Conservation (phyloP, 1,140 invertebrate genomes). For the Drosophila pandora region DNA sequence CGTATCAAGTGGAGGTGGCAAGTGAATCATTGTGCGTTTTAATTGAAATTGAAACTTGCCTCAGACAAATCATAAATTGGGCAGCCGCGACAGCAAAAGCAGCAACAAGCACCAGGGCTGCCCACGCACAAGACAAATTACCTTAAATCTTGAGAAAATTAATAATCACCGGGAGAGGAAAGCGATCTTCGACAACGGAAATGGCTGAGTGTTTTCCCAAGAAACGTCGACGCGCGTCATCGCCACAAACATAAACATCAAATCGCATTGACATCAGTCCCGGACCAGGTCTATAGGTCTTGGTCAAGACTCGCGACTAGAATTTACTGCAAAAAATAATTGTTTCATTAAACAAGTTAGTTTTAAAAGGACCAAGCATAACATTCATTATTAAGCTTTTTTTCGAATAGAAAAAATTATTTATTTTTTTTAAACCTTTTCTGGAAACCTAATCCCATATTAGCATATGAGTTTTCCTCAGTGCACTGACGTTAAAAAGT, state of each 20-base stretch:
- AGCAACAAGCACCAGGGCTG: conserved; percentile 1
- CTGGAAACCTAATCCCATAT: neutral
- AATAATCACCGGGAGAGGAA: conserved; percentile 48
- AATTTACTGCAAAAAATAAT: neutral
- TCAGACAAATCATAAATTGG: conserved; percentile 47
- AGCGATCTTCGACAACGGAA: conserved; percentile 59
- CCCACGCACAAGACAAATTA: conserved; percentile 64
- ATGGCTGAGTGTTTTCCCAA: conserved; percentile 66
- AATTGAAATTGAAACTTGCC: conserved; percentile 51
- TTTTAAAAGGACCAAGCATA: too few species aligned
- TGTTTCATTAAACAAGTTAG: neutral
- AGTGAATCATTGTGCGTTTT: conserved; percentile 39
- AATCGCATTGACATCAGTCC: conserved; percentile 37
- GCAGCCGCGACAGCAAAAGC: conserved; percentile 8
- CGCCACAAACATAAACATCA: conserved; percentile 39
- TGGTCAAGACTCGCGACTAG: neutral
- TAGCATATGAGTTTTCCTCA: neutral
- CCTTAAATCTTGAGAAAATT: conserved; percentile 64
- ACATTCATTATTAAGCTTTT: neutral
- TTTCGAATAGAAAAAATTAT: neutral
- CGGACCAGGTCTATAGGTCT: conserved; percentile 39
- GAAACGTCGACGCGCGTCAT: conserved; percentile 60
- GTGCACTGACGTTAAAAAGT: conserved; percentile 43
- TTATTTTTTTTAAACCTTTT: neutral
- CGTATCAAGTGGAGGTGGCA: neutral